Evolutionary conservation across 2,113 vertebrate genomes (phyloP), one percentile per base, ranked within the genome.

Genomic region (Trogon melanurus): DNA sequence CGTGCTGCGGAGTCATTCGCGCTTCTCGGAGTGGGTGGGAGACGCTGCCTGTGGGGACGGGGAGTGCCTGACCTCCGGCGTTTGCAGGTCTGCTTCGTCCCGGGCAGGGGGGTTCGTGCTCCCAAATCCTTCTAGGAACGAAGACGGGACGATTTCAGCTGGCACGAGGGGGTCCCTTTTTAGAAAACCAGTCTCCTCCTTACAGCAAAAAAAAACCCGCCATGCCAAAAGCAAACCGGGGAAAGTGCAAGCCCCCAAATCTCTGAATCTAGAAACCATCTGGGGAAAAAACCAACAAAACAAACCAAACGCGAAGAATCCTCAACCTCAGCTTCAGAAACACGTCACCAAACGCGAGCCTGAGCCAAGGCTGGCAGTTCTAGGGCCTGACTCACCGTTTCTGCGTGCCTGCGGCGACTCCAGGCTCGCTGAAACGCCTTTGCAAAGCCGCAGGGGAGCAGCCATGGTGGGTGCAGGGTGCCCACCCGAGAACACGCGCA

Each of bases 121-220:
- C 41, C 56, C 41, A 36, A 16, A 48, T 11, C 47, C n/a, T 70
- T 32, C 61, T 5, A 16, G 61, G 62, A 57, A 72, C 8, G 53
- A 61, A 70, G 51, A 44, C 5, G 44, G 26, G 75, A 71, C n/a
- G 17, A 17, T 44, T 65, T 25, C 48, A 50, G 76, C 22, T 32
- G 82, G n/a, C 0, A 0, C 3, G 11, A 2, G 0, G 36, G 41
- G 41, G 34, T 11, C 18, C 18, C 16, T 25, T 36, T 76, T 84
- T 17, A 69, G 54, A 32, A 72, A 54, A 72, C 22, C 11, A 72
- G 6, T 17, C 21, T 66, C 22, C 25, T 10, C 13, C 9, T 73
- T 30, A 50, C 23, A 73, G 17, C 1, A 56, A 65, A 44, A 51
- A 7, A 6, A 9, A 11, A 0, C 3, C 19, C 74, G 45, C 13